A percentile compares a stretch with the other conserved stretches of the same genome.
Evolutionary conservation across 2,113 vertebrate species (phyloP).

Genomic region (Scytalopus superciliaris): DNA sequence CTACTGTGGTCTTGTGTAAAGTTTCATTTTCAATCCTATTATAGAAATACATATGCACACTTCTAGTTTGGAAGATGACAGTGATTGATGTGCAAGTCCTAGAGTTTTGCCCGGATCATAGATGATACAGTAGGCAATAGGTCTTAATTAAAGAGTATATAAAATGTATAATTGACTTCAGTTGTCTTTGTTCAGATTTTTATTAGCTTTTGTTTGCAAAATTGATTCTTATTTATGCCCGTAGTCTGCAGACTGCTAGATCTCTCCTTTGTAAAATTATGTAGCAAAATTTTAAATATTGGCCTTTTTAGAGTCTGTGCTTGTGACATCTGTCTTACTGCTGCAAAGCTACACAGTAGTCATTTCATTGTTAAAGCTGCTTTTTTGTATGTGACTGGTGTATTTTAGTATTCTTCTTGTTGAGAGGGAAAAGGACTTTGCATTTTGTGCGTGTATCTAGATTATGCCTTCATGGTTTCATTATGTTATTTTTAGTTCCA

Average conservation of each 20-base stretch:
- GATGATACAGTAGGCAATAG: background rate
- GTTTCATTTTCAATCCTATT: background rate
- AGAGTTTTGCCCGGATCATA: background rate
- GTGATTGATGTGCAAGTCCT: background rate
- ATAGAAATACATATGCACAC: background rate
- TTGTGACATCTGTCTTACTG: background rate
- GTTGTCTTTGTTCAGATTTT: background rate
- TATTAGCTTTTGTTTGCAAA: background rate
- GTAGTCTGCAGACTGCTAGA: background rate
- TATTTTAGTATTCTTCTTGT: conserved; percentile 28
- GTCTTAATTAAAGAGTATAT: background rate
- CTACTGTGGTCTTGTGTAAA: background rate
- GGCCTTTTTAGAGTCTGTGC: background rate
- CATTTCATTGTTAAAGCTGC: conserved; percentile 57
- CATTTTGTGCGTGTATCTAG: background rate
- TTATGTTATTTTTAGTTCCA: conserved; percentile 37
- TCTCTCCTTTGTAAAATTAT: background rate
- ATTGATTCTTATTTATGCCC: background rate
- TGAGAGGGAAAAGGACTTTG: conserved; percentile 3
- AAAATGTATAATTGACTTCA: background rate
- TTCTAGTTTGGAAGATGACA: background rate
- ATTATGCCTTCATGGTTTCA: conserved; percentile 36
- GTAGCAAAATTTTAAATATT: background rate
- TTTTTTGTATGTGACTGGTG: conserved; percentile 32
- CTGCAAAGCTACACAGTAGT: conserved; percentile 50